Percentiles rank a stretch among this genome's conserved stretches.
Conservation (phyloP, 2,888 invertebrate genomes). For the Heliconius hortense region DNA sequence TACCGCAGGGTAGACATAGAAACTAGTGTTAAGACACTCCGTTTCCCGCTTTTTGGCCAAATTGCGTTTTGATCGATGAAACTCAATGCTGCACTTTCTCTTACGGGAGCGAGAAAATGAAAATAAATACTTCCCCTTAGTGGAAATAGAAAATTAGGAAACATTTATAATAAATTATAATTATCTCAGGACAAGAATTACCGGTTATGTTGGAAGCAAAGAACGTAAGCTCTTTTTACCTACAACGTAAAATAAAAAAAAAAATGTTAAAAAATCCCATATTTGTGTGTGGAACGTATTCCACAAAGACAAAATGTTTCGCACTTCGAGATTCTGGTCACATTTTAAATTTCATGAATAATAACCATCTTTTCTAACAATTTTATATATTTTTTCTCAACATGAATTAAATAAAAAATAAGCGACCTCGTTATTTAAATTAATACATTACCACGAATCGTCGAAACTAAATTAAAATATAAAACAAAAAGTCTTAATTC, state of each 20-base stretch:
- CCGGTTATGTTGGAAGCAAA: background rate
- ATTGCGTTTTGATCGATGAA: background rate
- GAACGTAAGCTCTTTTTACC: background rate
- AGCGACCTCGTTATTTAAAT: conserved; percentile 10
- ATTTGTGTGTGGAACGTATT: too few species aligned
- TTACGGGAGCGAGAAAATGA: too few species aligned
- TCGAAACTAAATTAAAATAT: conserved; percentile 6
- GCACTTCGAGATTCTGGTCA: too few species aligned
- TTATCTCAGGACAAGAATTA: too few species aligned
- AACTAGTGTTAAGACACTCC: background rate
- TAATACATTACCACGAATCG: conserved; percentile 14
- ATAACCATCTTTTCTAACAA: background rate
- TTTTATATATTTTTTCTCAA: background rate
- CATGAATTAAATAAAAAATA: conserved; percentile 4
- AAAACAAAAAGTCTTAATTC: conserved; percentile 7
- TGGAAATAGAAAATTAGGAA: too few species aligned
- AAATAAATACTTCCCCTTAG: too few species aligned
- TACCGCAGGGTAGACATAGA: background rate
- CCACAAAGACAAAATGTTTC: too few species aligned
- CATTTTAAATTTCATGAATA: background rate
- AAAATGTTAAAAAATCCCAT: too few species aligned
- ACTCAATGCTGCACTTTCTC: too few species aligned
- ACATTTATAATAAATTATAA: too few species aligned
- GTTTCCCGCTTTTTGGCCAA: background rate
- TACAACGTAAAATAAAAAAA: too few species aligned